Evolutionary conservation across 2,113 vertebrate species (phyloP), one percentile per base, ranked within the genome.

Genomic region (Acrocephalus arundinaceus): DNA sequence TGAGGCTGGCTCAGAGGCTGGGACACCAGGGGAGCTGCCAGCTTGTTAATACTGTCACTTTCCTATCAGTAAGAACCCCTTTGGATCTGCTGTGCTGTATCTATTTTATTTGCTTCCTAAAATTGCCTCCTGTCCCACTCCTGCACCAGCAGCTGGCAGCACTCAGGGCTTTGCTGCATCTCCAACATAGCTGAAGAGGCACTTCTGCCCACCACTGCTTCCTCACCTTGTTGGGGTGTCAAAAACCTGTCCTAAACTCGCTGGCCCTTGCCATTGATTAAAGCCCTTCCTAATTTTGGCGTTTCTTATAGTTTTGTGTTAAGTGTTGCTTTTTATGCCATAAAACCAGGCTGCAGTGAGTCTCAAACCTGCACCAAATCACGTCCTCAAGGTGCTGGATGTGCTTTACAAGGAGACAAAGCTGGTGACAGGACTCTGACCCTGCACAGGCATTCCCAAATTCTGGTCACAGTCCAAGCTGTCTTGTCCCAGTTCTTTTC

Each of bases 371-470:
- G 3, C 0, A 2, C 2, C 2, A 87, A 74, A n/a, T 67, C 35
- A 2, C 0, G 3, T 59, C n/a, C 14, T 73, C 1, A 27, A 31
- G 31, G 27, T 5, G 0, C 27, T 68, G 84, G 35, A 31, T 0
- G 0, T 49, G 41, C 28, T 66, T 52, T 57, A 9, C 46, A 21
- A 52, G 37, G 48, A 58, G 28, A 33, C 2, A 4, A 0, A 41
- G 48, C 43, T 66, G 48, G 46, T 20, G 62, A 41, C 37, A 81
- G 51, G 33, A 48, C 30, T 49, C 2, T 0, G 43, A 27, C 67
- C 23, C 46, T 1, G 5, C 48, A 11, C 27, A 13, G 21, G 55
- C 3, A 0, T 15, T 71, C 33, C 59, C 20, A 62, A 37, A 37
- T 55, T 67, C 75, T 62, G 71, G 8, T 46, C 0, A 2, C 8